These are phyloP conservation scores for Lamprologus sp. DNA, from an alignment of 2,113 vertebrate species.

Conservation along the genomic window DNA sequence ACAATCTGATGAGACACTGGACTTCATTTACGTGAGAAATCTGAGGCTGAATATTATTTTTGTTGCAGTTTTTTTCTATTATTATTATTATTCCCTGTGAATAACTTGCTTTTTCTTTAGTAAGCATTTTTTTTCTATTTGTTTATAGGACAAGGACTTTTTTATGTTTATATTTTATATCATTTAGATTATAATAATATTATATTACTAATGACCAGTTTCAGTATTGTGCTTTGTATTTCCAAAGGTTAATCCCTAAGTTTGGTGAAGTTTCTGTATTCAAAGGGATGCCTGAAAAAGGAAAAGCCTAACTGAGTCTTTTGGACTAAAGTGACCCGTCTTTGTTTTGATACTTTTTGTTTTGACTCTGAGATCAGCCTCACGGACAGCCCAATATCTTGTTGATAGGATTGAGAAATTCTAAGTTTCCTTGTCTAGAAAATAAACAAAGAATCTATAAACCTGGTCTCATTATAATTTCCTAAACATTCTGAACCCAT, in stretches of 20 bases:
- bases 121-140: background rate
- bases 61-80: background rate
- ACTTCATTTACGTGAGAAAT: background rate
- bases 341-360: background rate
- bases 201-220: background rate
- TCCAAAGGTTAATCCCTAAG: background rate
- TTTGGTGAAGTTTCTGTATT: background rate
- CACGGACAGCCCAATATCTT: background rate
- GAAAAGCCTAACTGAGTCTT: background rate
- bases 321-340: background rate
- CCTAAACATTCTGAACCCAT: background rate
- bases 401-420: background rate
- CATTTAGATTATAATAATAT: background rate
- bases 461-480: background rate
- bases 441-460: background rate
- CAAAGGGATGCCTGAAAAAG: background rate
- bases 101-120: background rate
- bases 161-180: background rate
- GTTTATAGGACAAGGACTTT: background rate
- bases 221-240: background rate
- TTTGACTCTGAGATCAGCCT: background rate
- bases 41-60: background rate
- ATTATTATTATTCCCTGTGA: background rate
- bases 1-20: background rate
- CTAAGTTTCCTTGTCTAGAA: background rate